These are phyloP conservation scores for Origma solitaria DNA, from an alignment of 2,113 vertebrate genomes.

Conservation along the genomic window DNA sequence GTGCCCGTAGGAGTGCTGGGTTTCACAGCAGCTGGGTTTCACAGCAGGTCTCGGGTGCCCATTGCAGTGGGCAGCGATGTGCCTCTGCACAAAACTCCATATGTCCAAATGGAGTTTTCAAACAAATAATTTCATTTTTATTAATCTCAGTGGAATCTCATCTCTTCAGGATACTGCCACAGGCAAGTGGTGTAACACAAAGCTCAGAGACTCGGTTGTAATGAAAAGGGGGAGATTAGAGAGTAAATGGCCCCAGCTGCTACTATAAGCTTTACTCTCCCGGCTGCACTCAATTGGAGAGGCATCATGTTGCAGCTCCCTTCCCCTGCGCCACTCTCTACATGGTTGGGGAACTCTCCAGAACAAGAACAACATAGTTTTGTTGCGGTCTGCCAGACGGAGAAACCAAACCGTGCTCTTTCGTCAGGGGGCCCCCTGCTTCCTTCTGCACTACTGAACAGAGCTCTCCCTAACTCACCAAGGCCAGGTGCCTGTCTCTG, in stretches of 20 bases:
- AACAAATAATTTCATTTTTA: neutral
- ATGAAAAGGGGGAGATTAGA: neutral
- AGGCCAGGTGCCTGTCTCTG: neutral
- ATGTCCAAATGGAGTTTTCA: neutral
- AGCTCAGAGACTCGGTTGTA: neutral
- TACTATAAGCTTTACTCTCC: neutral
- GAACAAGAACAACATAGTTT: neutral
- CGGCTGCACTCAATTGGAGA: neutral
- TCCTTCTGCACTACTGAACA: neutral
- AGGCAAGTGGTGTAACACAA: neutral
- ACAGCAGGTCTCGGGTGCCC: neutral
- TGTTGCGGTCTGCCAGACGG: neutral
- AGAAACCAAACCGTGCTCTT: neutral
- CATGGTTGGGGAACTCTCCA: neutral
- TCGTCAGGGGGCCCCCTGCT: neutral
- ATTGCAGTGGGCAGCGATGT: neutral
- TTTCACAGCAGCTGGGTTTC: neutral
- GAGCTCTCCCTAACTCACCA: neutral
- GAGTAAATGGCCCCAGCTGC: slow-evolving; percentile 8
- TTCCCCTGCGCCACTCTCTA: neutral
- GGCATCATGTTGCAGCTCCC: slow-evolving; percentile 29
- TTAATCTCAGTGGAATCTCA: neutral
- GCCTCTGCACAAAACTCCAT: neutral
- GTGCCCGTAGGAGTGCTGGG: accelerated
- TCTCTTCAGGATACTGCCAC: neutral